Evolutionary conservation across 23 tunicate species (phyloP).

Genomic region (Phallusia fumigata): DNA sequence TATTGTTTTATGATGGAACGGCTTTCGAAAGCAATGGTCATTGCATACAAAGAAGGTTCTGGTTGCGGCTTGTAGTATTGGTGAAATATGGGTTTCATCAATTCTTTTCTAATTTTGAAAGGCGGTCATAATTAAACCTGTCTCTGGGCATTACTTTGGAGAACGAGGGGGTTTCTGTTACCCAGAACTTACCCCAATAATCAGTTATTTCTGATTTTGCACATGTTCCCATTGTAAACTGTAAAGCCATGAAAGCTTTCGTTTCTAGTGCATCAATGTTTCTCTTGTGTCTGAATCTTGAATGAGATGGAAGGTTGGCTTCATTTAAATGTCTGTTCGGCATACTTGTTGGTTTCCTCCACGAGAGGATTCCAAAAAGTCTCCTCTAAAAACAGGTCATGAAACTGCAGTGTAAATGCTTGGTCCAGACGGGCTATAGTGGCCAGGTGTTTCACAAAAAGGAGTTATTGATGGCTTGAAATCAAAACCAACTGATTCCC

Average conservation of each 20-base stretch:
- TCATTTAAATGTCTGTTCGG: background rate
- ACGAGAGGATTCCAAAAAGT: too few relatives aligned
- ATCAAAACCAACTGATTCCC: too few relatives aligned
- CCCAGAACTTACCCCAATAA: constrained; percentile 12
- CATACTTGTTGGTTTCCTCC: too few relatives aligned
- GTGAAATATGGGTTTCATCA: background rate
- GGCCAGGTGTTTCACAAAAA: too few relatives aligned
- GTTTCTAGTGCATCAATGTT: background rate
- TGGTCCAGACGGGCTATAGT: too few relatives aligned
- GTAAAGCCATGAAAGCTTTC: background rate
- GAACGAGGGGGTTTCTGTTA: background rate
- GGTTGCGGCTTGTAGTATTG: background rate
- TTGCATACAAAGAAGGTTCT: background rate
- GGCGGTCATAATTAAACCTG: background rate
- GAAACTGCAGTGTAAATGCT: too few relatives aligned
- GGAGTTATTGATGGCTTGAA: too few relatives aligned
- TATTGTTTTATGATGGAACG: background rate
- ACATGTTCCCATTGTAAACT: background rate
- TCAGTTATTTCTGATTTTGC: background rate
- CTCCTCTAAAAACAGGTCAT: too few relatives aligned
- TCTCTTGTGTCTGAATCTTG: background rate
- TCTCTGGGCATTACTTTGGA: background rate
- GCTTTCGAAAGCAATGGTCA: constrained; percentile 13
- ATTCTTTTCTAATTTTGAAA: background rate
- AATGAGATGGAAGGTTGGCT: background rate